phyloP scores from a whole-genome alignment of 2,888 invertebrate species.

The Drosophila multiciliata region DNA sequence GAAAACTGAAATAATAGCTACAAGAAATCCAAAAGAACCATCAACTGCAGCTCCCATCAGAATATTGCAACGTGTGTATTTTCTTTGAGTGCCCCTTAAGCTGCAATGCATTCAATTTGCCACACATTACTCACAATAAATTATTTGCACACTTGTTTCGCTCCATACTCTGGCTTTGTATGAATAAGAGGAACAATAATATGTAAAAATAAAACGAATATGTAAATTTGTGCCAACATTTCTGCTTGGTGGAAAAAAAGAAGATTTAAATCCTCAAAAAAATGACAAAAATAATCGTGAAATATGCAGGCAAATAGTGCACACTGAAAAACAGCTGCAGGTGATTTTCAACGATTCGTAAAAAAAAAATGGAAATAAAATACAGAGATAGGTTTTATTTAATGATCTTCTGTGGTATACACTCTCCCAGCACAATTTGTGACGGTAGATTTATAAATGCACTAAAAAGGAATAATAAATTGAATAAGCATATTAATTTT shows the following conservation, averaged over 20 bases:
- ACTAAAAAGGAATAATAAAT: not conserved
- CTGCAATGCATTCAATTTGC: not conserved
- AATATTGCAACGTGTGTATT: not conserved
- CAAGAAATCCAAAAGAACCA: not conserved
- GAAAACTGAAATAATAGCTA: slow-evolving; percentile 29
- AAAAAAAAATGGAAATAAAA: slow-evolving; percentile 38
- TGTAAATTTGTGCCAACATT: slow-evolving; percentile 28
- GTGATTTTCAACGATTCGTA: slow-evolving; percentile 59
- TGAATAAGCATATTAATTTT: slow-evolving; percentile 1
- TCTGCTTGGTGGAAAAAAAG: slow-evolving; percentile 16
- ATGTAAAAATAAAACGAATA: slow-evolving; percentile 13
- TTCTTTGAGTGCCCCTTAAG: not conserved
- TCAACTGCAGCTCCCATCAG: not conserved
- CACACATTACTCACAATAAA: not conserved
- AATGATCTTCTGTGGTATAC: not conserved
- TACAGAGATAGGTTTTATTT: slow-evolving; percentile 2
- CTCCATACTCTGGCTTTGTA: not conserved
- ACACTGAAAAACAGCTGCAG: slow-evolving; percentile 68
- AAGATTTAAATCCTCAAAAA: slow-evolving; percentile 17
- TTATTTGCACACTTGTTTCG: slow-evolving; percentile 11
- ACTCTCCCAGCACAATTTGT: not conserved
- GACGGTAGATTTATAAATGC: not conserved
- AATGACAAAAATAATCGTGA: slow-evolving; percentile 33
- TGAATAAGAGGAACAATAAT: not conserved
- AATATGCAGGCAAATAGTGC: slow-evolving; percentile 46